A percentile compares a stretch with the other conserved stretches of the same genome.
Conservation (phyloP, 1,140 invertebrate genomes). For the Saccostrea echinata region DNA sequence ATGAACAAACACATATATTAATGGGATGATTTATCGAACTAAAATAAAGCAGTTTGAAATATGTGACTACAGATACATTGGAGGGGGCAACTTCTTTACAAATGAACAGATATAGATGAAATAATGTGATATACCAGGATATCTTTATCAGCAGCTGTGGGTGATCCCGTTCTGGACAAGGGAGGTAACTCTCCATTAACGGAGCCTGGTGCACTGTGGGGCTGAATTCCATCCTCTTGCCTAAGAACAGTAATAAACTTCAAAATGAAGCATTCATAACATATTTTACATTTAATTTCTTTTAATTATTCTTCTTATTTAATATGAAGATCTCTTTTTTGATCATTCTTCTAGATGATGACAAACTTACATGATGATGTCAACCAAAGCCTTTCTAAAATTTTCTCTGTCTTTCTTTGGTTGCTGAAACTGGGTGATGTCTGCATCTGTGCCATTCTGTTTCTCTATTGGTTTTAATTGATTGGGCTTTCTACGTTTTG, state of each 20-base stretch:
- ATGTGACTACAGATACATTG: neutral
- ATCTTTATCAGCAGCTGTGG: conserved; percentile 78
- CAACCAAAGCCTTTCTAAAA: conserved; percentile 89
- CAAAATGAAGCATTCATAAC: neutral
- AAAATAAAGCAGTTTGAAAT: neutral
- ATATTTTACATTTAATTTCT: neutral
- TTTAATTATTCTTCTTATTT: neutral
- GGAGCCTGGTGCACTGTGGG: conserved; percentile 62
- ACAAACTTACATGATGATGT: conserved; percentile 84
- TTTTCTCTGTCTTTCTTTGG: conserved; percentile 89
- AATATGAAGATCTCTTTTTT: neutral
- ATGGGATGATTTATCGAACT: too few species aligned
- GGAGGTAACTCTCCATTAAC: conserved; percentile 72
- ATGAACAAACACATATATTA: too few species aligned
- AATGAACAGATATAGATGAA: conserved; percentile 3
- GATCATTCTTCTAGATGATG: neutral
- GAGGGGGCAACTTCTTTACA: neutral
- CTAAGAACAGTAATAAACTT: conserved; percentile 58
- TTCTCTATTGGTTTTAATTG: conserved; percentile 74
- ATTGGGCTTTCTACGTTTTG: conserved; percentile 69
- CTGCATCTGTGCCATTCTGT: conserved; percentile 65
- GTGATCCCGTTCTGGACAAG: conserved; percentile 72
- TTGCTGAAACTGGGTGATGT: conserved; percentile 70
- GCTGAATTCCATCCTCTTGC: conserved; percentile 70
- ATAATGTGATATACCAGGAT: conserved; percentile 71